Base-by-base conservation (phyloP, 2,888 invertebrate genomes). In the Ormyrus labotus region DNA sequence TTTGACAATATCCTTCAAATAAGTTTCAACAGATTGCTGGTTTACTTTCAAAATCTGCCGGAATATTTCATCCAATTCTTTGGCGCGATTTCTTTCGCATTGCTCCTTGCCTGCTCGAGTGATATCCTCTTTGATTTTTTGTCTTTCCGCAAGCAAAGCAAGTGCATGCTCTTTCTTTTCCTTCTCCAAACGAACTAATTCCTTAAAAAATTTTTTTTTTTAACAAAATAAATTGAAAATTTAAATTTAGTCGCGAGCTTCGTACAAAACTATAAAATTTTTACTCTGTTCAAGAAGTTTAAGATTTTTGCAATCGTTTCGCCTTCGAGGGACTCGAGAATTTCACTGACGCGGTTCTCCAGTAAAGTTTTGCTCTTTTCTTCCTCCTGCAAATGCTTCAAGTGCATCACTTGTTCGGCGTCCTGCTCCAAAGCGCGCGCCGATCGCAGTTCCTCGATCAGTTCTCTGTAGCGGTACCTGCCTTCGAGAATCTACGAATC, bases 11-110 rank as follows among this genome's bases (percentile, higher is more conserved):
- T 93, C 93, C 84, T 94, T 92, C 60, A 95, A 90, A 87, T 94
- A 95, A 6, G 92, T 88, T 80, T 94, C 93, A 0, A 94, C 93
- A 0, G 93, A 92, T 60, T 93, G 92, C 86, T 93, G 93, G 85
- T 94, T 92, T 6, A 94, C 92, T 87, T 94, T 93, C 6, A 93
- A 90, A 51, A 93, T 92, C 91, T 95, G 94, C 88, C 94, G 94
- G 88, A 96, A 97, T 88, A 97, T 94, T 89, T 96, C 95, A 84
- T 97, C 96, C 84, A 96, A 95, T 86, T 96, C 95, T 7, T 93
- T 89, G 6, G 96, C 92, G 58, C 95, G 91, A 76, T 94, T 92
- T 83, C 95, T 93, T 88, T 97, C 97, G 69, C 93, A 93, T 89
- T 97, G 96, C 34, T 96, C 91, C 69, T 94, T 91, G 0, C 96